Base-by-base conservation (phyloP, 2,113 vertebrate genomes). In the Psettodes erumei region DNA sequence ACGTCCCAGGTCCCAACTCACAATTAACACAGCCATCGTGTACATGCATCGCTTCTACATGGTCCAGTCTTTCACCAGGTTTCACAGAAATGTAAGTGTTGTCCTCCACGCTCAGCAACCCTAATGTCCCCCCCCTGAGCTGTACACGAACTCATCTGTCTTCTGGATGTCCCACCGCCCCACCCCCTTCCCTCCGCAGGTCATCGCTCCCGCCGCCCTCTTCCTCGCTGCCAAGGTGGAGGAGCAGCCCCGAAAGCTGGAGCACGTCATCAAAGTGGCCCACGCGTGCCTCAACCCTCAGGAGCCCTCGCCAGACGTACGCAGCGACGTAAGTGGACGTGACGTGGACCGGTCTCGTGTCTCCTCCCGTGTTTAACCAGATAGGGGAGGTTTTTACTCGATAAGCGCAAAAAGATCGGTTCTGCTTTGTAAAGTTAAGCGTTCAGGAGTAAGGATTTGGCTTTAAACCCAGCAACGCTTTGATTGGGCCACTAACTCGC, bases 1-100 rank as follows among this genome's bases (percentile, higher is more conserved):
- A 0, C 0, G 0, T 1, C 5, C 23, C 86, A 99, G 97, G 13
- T 98, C 97, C 11, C 97, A 98, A 78, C 95, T 99, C 25, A 98
- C 97, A 16, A 98, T 98, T 61, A 98, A 98, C 79, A 98, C 97
- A 7, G 97, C 97, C 68, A 99, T 99, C 40, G 97, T 98, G 48
- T 99, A 99, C 86, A 97, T 99, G 97, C 97, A 98, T 82, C 96
- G 97, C 3, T 99, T 99, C 92, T 99, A 98, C 88, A 99, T 99
- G 97, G 94, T 98, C 85, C 97, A 99, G 86, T 97, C 97, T 4
- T 99, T 99, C 87, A 98, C 96, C 47, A 95, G 96, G 78, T 98
- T 99, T 76, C 96, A 97, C 90, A 91, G 96, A 84, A 97, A 97
- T 27, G 97, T 98, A 90, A 96, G 97, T 96, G 38, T 25, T 12